Evolutionary conservation across 2,888 invertebrate genomes (phyloP), one percentile per base, ranked within the genome.

Genomic region (Liodrosophila aerea): DNA sequence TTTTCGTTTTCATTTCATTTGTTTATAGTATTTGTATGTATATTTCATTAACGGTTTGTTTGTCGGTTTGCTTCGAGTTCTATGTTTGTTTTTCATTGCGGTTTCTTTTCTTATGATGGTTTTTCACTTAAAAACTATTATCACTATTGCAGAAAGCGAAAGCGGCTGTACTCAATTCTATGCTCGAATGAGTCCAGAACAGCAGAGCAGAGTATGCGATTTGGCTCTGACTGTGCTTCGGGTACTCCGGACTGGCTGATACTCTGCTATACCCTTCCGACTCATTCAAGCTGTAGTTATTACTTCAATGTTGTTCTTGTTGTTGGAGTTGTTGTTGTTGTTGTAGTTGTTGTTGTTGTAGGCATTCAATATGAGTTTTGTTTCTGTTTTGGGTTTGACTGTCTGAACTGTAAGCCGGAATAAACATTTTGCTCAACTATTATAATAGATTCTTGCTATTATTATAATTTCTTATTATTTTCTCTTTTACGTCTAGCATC

Each of bases 61-160:
- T 54, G 37, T 58, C 62, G 56, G 39, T 64, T 66, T 73, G 61
- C 46, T 71, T 74, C 61, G 31, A 57, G 50, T 60, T 67, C 45
- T 58, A 45, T 44, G 16, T 53, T 64, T 51, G 75, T 70, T 73
- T 44, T 56, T 72, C 61, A 39, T 53, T 61, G 62, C 46, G 41
- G 15, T 47, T 47, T 29, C 27, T 43, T 43, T 16, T 76, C 64
- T 49, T 47, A 47, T 46, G 65, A 60, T 74, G 85, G 82, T 76
- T 73, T 62, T 65, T 68, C 59, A 84, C 88, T 88, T 88, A 88
- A 86, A 82, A 89, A 89, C 89, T 89, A 89, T 89, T 89, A 89
- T 89, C 89, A 89, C 89, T 89, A 89, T 89, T 89, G 89, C 88
- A 89, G 89, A 89, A 89, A 85, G 85, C 87, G 81, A 88, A 89